A percentile compares a stretch with the other conserved stretches of the same genome.
Evolutionary conservation across 2,888 invertebrate species (phyloP).

Genomic region (Drosophila dives): DNA sequence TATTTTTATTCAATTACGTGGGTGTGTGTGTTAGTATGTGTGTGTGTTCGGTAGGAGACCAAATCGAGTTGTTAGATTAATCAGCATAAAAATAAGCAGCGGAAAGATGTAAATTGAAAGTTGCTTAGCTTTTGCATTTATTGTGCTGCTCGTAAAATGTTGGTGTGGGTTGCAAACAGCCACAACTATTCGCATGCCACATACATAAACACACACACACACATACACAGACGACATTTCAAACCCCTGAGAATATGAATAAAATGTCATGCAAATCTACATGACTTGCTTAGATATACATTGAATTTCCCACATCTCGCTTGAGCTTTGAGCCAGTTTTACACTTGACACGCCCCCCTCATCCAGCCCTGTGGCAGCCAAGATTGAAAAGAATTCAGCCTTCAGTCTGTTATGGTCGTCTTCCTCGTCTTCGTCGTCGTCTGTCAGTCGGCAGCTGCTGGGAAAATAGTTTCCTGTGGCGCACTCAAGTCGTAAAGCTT

Average conservation of each 20-base stretch:
- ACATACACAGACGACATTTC: neutral
- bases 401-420: slow-evolving; percentile 13
- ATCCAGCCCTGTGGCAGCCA: neutral
- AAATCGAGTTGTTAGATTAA: slow-evolving; percentile 61
- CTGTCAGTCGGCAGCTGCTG: slow-evolving; percentile 28
- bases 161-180: slow-evolving; percentile 56
- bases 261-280: slow-evolving; percentile 49
- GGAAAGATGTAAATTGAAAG: slow-evolving; percentile 50
- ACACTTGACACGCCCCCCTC: slow-evolving; percentile 18
- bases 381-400: slow-evolving; percentile 2
- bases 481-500: slow-evolving; percentile 76
- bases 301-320: slow-evolving; percentile 36
- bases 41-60: slow-evolving; percentile 13
- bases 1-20: slow-evolving; percentile 66
- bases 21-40: neutral
- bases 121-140: slow-evolving; percentile 34
- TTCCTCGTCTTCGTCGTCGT: slow-evolving; percentile 14
- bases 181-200: slow-evolving; percentile 56
- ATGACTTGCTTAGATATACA: slow-evolving; percentile 16
- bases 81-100: slow-evolving; percentile 72
- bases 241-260: slow-evolving; percentile 15
- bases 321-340: slow-evolving; percentile 46
- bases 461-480: slow-evolving; percentile 64
- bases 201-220: slow-evolving; percentile 10
- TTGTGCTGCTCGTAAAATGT: slow-evolving; percentile 60